These are phyloP conservation scores for Pteronotus mesoamericanus DNA, from an alignment of 2,797 vertebrate genomes.

Conservation along the genomic window DNA sequence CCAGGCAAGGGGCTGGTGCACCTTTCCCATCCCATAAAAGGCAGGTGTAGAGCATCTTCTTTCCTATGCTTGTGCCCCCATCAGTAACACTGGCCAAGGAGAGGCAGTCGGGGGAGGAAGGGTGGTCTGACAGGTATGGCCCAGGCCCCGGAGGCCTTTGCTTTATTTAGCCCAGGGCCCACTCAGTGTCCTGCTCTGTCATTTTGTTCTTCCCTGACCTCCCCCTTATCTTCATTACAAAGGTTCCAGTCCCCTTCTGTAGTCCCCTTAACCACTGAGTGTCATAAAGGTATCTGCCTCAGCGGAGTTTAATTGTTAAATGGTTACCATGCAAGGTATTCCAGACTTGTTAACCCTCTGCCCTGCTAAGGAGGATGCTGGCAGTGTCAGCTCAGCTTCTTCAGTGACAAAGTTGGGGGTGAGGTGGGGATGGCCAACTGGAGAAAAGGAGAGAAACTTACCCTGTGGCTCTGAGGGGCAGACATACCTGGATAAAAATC, in stretches of 20 bases:
- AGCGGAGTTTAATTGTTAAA: too few species aligned
- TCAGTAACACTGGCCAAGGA: rapidly evolving
- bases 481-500: not conserved
- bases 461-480: not conserved
- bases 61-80: not conserved
- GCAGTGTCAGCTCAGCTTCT: not conserved
- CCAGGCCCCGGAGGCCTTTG: not conserved
- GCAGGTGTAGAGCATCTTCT: not conserved
- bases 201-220: not conserved
- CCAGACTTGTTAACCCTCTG: not conserved
- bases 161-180: not conserved
- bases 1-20: not conserved
- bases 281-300: not conserved
- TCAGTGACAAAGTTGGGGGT: not conserved
- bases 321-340: not conserved
- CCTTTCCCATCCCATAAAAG: rapidly evolving
- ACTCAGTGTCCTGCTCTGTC: not conserved
- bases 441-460: not conserved
- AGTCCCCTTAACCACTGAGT: not conserved
- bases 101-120: not conserved
- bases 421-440: rapidly evolving
- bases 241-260: not conserved
- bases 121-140: not conserved
- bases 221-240: not conserved
- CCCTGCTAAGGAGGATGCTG: not conserved